phyloP scores from a whole-genome alignment of 1,140 invertebrate genomes.

The Dolichoris vasculosae region DNA sequence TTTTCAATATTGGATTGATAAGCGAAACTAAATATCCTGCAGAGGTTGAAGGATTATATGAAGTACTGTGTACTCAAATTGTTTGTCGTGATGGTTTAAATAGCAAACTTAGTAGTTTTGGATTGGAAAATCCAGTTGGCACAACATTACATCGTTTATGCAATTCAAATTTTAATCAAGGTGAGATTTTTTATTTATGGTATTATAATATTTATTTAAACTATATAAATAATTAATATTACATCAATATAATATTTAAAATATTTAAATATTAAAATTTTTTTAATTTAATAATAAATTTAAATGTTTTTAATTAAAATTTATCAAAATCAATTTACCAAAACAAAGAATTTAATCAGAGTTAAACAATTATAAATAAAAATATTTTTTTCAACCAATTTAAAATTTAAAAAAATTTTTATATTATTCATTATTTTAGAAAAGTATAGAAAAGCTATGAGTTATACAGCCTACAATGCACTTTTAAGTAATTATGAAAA shows the following conservation, averaged over 20 bases:
- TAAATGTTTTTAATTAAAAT: no score
- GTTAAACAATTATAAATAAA: not conserved
- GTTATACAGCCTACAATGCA: constrained; percentile 60
- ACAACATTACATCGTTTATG: constrained; percentile 57
- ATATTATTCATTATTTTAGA: constrained; percentile 22
- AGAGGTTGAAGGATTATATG: constrained; percentile 51
- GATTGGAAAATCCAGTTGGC: constrained; percentile 55
- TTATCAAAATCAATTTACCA: not conserved
- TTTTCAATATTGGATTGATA: constrained; percentile 59
- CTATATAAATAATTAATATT: not conserved
- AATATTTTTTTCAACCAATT: not conserved
- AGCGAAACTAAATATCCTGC: constrained; percentile 56
- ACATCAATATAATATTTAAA: not conserved
- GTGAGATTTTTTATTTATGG: constrained; percentile 18
- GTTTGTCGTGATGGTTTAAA: constrained; percentile 55
- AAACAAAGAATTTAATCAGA: no score
- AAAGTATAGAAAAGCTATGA: constrained; percentile 62
- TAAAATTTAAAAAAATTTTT: no score
- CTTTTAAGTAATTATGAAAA: constrained; percentile 59
- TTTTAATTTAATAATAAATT: no score
- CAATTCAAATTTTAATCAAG: constrained; percentile 39
- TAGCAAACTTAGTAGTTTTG: constrained; percentile 32
- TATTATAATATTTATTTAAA: not conserved
- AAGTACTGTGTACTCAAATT: constrained; percentile 55
- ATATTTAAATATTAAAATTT: no score